These are phyloP conservation scores for Helleia helle DNA, from an alignment of 2,888 invertebrate genomes.

Conservation along the genomic window DNA sequence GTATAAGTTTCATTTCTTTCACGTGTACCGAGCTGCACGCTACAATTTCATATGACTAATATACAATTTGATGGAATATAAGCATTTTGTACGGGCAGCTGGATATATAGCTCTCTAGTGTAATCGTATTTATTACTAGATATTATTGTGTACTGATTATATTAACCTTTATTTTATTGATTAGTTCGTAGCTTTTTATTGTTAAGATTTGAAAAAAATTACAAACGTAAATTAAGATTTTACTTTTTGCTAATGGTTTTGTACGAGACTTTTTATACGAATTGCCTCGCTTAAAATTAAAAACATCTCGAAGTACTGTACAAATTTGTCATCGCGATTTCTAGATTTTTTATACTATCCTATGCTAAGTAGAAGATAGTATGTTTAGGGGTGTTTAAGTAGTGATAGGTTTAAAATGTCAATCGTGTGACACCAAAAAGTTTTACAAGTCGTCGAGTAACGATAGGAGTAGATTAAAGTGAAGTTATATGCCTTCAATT, in stretches of 20 bases:
- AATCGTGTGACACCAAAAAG: background rate
- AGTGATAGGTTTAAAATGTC: background rate
- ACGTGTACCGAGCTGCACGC: background rate
- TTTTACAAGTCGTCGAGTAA: background rate
- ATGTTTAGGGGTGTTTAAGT: background rate
- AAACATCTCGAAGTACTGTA: constrained; percentile 14
- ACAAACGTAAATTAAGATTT: constrained; percentile 8
- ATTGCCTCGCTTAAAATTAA: constrained; percentile 22
- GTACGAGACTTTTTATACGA: constrained; percentile 20
- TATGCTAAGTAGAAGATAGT: constrained; percentile 6
- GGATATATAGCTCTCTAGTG: constrained; percentile 53
- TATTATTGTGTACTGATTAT: constrained; percentile 20
- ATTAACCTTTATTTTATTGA: constrained; percentile 12
- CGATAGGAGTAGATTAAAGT: background rate
- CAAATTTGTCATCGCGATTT: constrained; percentile 10
- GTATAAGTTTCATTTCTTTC: no score
- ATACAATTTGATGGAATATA: constrained; percentile 29
- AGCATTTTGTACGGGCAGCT: constrained; percentile 21
- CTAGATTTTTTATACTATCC: constrained; percentile 14
- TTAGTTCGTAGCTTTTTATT: constrained; percentile 11
- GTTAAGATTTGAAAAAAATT: no score
- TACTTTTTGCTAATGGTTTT: constrained; percentile 21
- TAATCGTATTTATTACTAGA: constrained; percentile 50
- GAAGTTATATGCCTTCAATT: background rate
- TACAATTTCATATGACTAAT: no score